Base-by-base conservation (phyloP, 2,797 vertebrate genomes). In the Apogon talboti region DNA sequence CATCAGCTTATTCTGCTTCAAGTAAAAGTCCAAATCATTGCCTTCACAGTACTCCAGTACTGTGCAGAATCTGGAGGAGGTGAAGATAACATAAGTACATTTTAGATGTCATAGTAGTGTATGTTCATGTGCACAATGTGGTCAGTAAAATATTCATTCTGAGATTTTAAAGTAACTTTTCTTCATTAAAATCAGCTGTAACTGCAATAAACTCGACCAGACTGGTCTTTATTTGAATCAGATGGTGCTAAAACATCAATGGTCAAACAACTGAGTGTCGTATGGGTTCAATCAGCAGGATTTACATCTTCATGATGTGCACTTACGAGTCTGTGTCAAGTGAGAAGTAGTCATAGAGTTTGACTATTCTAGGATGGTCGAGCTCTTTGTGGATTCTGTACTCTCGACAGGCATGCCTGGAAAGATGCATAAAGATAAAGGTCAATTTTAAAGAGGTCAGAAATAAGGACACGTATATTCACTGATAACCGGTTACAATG, bases 311-410 rank as follows among this genome's bases (percentile, higher is more conserved):
- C 1, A 4, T 6, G 0, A 44, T 41, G 38, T 3, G 12, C n/a
- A 96, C 97, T 97, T 93, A 98, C 96, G 96, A 97, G 91, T 98
- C 96, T 64, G 95, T 97, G 89, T 98, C 96, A 74, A 98, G 92
- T 37, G 96, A 97, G 83, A 98, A 98, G 91, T 98, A 97, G 92
- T 98, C 96, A 1, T 97, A 97, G 10, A 98, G 94, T 89, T 97
- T 97, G 83, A 98, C 96, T 93, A 98, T 98, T 85, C 97, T 92
- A 47, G 96, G 95, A 74, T 98, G 97, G 91, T 98, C 96, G 79
- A 98, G 94, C 86, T 98, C 96, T 92, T 98, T 98, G 92, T 98
- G 97, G 89, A 98, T 98, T 91, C 96, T 95, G 92, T 98, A 98
- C 79, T 98, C 97, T 85, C 97, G 94, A 90, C 96, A 98, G 0